A percentile compares a stretch with the other conserved stretches of the same genome.
Evolutionary conservation across 30 jellyfish, hydroid and myxozoan species (phyloP).

Genomic region (Thelohanellus kitauei): DNA sequence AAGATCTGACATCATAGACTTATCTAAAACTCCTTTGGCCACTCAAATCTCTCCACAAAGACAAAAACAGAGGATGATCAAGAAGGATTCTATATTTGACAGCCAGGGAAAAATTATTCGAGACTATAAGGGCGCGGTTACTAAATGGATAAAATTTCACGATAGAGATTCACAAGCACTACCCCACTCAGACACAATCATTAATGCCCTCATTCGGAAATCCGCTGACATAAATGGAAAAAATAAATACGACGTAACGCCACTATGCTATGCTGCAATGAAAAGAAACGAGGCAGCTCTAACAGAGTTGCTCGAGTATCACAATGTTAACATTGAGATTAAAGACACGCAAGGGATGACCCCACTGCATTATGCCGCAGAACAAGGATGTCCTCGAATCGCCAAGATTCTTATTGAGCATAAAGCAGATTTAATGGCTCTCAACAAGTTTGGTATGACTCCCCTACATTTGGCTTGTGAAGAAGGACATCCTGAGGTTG

Average conservation of each 20-base stretch:
- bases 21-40: no score
- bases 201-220: no score
- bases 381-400: conserved; percentile 18
- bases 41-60: no score
- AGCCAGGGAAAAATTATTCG: background rate
- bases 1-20: no score
- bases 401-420: conserved; percentile 17
- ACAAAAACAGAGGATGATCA: background rate
- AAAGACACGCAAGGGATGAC: conserved; percentile 2
- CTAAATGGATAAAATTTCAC: no score
- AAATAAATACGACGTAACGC: conserved; percentile 29
- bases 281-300: conserved; percentile 11
- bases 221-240: conserved; percentile 50
- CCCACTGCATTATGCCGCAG: conserved; percentile 70
- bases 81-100: background rate
- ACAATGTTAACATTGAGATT: conserved; percentile 24
- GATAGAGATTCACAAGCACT: no score
- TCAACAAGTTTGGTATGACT: conserved; percentile 19
- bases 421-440: conserved; percentile 21
- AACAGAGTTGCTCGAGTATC: conserved; percentile 12
- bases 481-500: conserved; percentile 9
- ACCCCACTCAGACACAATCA: no score
- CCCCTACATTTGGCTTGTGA: conserved; percentile 49
- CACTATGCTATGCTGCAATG: background rate
- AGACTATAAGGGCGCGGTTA: background rate